These are phyloP conservation scores for Rhinatrema bivittatum DNA, from an alignment of 2,797 vertebrate genomes.

Conservation along the genomic window DNA sequence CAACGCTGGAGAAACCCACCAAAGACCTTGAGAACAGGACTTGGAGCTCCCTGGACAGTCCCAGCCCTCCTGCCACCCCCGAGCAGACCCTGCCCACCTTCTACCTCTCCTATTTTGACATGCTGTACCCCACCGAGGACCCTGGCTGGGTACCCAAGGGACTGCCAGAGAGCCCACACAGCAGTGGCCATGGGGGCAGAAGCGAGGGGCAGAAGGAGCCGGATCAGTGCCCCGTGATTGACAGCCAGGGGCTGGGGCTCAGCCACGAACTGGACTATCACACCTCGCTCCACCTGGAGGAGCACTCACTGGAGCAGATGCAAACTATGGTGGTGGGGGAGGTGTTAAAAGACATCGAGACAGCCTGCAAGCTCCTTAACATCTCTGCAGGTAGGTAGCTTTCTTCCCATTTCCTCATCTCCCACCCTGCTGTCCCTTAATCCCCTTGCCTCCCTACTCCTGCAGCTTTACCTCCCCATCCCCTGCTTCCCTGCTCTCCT, in stretches of 20 bases:
- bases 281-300: constrained; percentile 63
- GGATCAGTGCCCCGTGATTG: constrained; percentile 83
- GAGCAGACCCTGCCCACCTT: constrained; percentile 69
- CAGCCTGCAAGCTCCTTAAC: constrained; percentile 92
- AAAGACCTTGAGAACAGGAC: constrained; percentile 34
- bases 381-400: constrained; percentile 81
- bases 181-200: constrained; percentile 6
- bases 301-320: constrained; percentile 90
- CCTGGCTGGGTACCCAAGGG: constrained; percentile 69
- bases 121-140: constrained; percentile 73
- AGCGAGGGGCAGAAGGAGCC: constrained; percentile 39
- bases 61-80: constrained; percentile 47
- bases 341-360: constrained; percentile 96
- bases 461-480: accelerated
- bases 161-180: constrained; percentile 35
- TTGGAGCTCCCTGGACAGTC: constrained; percentile 66
- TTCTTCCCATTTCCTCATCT: no score
- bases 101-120: constrained; percentile 87
- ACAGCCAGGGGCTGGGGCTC: constrained; percentile 84
- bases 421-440: accelerated
- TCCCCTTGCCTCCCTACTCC: not conserved
- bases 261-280: constrained; percentile 70
- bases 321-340: constrained; percentile 96
- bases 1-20: constrained; percentile 42
- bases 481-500: not conserved